These are phyloP conservation scores for Dasyurus viverrinus DNA, from an alignment of 2,113 vertebrate genomes.

Conservation along the genomic window DNA sequence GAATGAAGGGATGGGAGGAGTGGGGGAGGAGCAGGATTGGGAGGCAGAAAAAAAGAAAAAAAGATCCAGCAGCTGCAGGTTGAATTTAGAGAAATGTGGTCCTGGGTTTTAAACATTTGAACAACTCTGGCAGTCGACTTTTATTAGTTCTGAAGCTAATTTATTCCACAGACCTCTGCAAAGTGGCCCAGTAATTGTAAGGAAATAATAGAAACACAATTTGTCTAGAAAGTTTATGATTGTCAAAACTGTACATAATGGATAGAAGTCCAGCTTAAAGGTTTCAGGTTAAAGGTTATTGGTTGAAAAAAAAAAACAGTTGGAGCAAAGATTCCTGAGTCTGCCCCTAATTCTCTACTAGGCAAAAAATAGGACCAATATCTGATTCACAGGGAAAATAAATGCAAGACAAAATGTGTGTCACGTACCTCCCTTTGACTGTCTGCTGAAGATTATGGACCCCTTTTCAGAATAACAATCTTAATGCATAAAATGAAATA, in stretches of 20 bases:
- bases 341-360: not conserved
- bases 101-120: constrained; percentile 28
- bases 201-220: constrained; percentile 57
- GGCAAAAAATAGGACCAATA: not conserved
- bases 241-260: not conserved
- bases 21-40: not conserved
- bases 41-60: constrained; percentile 34
- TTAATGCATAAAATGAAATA: too few relatives aligned
- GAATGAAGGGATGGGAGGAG: not conserved
- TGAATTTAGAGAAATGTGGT: constrained; percentile 35
- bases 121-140: constrained; percentile 18
- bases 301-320: not conserved
- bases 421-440: too few relatives aligned
- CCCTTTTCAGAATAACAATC: too few relatives aligned
- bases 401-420: not conserved
- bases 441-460: too few relatives aligned
- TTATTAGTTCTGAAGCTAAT: not conserved
- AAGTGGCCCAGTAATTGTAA: constrained; percentile 16
- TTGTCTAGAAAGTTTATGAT: constrained; percentile 28
- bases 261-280: not conserved
- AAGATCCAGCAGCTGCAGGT: constrained; percentile 39
- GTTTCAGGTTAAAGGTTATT: not conserved
- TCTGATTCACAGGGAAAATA: not conserved
- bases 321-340: not conserved
- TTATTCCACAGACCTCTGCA: constrained; percentile 22